phyloP scores from a whole-genome alignment of 2,888 invertebrate species.

The Cynaeus angustus region DNA sequence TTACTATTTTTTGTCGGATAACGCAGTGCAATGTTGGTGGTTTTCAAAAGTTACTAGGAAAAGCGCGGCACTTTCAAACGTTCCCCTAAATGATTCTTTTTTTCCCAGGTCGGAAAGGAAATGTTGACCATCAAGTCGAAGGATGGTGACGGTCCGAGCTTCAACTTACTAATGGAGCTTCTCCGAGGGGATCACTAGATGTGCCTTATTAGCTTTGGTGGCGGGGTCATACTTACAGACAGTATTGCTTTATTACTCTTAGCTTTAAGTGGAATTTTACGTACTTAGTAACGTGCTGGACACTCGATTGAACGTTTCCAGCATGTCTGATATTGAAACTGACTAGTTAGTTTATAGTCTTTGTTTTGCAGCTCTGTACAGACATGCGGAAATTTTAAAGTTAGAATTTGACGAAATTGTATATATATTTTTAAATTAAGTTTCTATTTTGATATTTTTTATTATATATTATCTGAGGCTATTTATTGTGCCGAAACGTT shows the following conservation, averaged over 20 bases:
- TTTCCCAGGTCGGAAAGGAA: conserved; percentile 90
- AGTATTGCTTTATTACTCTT: conserved; percentile 68
- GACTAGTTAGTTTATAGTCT: conserved; percentile 15
- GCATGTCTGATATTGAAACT: conserved; percentile 42
- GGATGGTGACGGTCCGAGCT: conserved; percentile 92
- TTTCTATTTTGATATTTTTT: conserved; percentile 67
- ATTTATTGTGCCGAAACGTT: conserved; percentile 51
- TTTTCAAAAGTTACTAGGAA: no score
- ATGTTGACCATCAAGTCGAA: conserved; percentile 90
- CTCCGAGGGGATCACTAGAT: conserved; percentile 90
- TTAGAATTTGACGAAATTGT: conserved; percentile 53
- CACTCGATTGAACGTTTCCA: conserved; percentile 51
- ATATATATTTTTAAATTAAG: conserved; percentile 62
- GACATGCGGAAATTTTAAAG: conserved; percentile 43
- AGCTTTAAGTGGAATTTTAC: conserved; percentile 68
- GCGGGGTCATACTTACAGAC: conserved; percentile 69
- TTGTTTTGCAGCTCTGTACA: conserved; percentile 46
- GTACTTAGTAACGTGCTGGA: conserved; percentile 67
- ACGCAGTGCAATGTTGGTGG: no score
- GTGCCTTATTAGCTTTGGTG: conserved; percentile 70
- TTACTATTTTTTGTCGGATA: no score
- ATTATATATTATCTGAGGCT: conserved; percentile 56
- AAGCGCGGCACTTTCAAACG: no score
- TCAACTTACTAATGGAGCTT: conserved; percentile 96
- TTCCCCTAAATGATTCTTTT: no score